Percentiles rank a stretch among this genome's conserved stretches.
phyloP scores from a whole-genome alignment of 2,797 vertebrate genomes.

The Malacoraja senta region DNA sequence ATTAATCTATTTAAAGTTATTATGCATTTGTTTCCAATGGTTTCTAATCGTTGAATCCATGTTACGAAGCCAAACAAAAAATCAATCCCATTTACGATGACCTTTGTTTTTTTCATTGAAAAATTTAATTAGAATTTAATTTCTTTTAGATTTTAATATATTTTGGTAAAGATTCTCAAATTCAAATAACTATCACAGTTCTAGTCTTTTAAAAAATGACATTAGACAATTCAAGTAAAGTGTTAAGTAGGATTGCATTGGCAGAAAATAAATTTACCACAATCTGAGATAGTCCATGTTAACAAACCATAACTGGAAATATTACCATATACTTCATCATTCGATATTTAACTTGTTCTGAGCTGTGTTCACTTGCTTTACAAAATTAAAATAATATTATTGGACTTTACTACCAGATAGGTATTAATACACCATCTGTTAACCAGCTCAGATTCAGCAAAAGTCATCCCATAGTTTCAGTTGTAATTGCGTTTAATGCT shows the following conservation, averaged over 20 bases:
- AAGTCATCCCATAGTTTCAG: constrained; percentile 66
- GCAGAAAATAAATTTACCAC: background rate
- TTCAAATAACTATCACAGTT: background rate
- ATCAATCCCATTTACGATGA: background rate
- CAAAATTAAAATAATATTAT: constrained; percentile 62
- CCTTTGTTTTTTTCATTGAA: no score
- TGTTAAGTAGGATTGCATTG: background rate
- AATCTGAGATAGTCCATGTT: background rate
- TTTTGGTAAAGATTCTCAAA: background rate
- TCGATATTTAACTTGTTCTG: background rate
- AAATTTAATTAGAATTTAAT: background rate
- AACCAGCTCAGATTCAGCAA: constrained; percentile 69
- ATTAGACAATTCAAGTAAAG: background rate
- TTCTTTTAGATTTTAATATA: background rate
- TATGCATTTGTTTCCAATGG: background rate
- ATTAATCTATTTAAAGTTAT: background rate
- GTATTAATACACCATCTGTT: constrained; percentile 71
- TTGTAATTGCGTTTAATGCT: constrained; percentile 96
- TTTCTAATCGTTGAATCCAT: background rate
- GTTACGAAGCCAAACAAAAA: background rate
- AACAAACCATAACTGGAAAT: background rate
- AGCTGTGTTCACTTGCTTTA: constrained; percentile 53
- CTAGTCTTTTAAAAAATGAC: background rate
- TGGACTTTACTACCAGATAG: constrained; percentile 60
- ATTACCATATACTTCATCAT: background rate